Evolutionary conservation across 2,113 vertebrate species (phyloP).

Genomic region (Gavialis gangeticus): DNA sequence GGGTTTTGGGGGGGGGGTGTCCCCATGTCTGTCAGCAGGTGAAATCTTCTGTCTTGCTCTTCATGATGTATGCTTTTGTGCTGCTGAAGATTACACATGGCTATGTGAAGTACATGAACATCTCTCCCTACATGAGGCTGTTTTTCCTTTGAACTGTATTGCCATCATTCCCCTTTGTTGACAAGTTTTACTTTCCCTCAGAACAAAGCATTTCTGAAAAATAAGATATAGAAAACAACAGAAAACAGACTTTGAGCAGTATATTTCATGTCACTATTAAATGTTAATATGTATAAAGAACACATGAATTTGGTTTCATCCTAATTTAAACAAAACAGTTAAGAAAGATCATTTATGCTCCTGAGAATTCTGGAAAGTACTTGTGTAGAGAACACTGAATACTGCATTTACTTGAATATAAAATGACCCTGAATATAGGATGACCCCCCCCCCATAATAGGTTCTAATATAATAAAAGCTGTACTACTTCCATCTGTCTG

Average conservation of each 20-base stretch:
- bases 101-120: slow-evolving; percentile 29
- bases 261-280: neutral
- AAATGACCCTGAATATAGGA: no score
- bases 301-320: no score
- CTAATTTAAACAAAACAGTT: no score
- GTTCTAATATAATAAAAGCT: no score
- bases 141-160: neutral
- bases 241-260: neutral
- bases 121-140: neutral
- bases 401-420: no score
- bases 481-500: no score
- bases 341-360: no score
- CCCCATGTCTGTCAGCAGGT: no score
- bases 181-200: neutral
- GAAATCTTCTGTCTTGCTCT: neutral
- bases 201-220: neutral
- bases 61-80: neutral
- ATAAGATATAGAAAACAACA: neutral
- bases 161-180: neutral
- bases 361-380: no score
- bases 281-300: neutral
- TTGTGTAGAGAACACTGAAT: no score
- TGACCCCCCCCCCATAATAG: no score
- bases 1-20: no score
- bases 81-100: neutral